Evolutionary conservation across 1,140 invertebrate species (phyloP).

Genomic region (Macrocentrus cingulum): DNA sequence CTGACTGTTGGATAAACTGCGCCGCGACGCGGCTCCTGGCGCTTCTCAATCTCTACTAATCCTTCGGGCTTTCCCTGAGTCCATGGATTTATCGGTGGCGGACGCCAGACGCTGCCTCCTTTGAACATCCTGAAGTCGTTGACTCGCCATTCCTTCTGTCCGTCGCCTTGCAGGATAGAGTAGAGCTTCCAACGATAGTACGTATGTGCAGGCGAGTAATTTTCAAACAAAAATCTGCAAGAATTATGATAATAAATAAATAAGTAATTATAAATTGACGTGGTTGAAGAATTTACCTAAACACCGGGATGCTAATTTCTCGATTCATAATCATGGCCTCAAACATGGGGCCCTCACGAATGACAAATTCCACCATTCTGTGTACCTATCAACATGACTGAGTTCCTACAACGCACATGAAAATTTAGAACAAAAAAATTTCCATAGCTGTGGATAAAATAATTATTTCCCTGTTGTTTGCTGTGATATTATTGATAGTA

Average conservation of each 20-base stretch:
- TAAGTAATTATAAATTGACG: no score
- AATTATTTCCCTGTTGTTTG: no score
- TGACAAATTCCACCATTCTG: slow-evolving; percentile 99
- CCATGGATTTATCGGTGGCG: slow-evolving; percentile 91
- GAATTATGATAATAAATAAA: no score
- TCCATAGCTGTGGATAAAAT: neutral
- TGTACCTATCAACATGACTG: slow-evolving; percentile 96
- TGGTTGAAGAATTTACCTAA: no score
- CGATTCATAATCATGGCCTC: slow-evolving; percentile 99
- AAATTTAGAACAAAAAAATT: slow-evolving; percentile 8
- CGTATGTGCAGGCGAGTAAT: slow-evolving; percentile 94
- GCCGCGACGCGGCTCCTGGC: slow-evolving; percentile 74
- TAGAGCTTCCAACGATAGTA: slow-evolving; percentile 99
- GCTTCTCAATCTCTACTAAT: slow-evolving; percentile 69
- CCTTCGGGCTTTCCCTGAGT: slow-evolving; percentile 89
- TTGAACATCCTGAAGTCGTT: slow-evolving; percentile 98
- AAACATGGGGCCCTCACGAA: slow-evolving; percentile 98
- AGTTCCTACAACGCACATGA: slow-evolving; percentile 64
- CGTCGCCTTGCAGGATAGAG: slow-evolving; percentile 95
- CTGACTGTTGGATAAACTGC: slow-evolving; percentile 76
- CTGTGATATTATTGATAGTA: no score
- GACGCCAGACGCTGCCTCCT: slow-evolving; percentile 93
- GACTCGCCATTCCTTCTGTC: slow-evolving; percentile 88
- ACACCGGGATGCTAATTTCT: slow-evolving; percentile 95
- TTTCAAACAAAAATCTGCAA: slow-evolving; percentile 94